Percentiles rank a stretch among this genome's conserved stretches.
These are phyloP conservation scores for Onchidella celtica DNA, from an alignment of 2,888 invertebrate species.

Conservation along the genomic window DNA sequence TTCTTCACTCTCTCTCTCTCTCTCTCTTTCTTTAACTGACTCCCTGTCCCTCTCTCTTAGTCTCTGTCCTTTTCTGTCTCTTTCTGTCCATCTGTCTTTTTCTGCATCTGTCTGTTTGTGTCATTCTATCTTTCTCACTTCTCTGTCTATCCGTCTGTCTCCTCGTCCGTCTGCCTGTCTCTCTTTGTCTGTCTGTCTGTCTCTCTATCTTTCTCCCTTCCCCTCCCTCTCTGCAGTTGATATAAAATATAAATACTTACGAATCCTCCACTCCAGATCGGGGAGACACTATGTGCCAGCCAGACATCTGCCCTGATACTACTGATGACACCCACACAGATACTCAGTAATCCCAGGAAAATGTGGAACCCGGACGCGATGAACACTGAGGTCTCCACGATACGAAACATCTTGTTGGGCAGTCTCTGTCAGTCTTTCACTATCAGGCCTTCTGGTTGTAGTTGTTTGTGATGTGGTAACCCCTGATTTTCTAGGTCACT, in stretches of 20 bases:
- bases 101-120: not conserved
- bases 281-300: slow-evolving; percentile 80
- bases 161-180: not conserved
- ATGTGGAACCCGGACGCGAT: slow-evolving; percentile 75
- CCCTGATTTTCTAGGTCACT: no score
- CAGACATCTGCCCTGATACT: slow-evolving; percentile 79
- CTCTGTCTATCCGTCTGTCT: not conserved
- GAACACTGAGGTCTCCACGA: slow-evolving; percentile 74
- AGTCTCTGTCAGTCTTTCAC: no score
- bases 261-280: slow-evolving; percentile 80
- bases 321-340: slow-evolving; percentile 77
- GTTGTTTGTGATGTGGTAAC: no score
- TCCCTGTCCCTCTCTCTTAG: not conserved
- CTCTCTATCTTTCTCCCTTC: no score
- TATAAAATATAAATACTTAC: no score
- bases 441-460: no score
- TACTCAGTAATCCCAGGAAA: slow-evolving; percentile 75
- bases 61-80: not conserved
- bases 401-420: slow-evolving; percentile 62
- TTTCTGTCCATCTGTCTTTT: not conserved
- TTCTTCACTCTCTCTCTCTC: no score
- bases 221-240: no score
- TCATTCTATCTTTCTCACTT: not conserved
- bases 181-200: no score
- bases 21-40: not conserved